phyloP scores from a whole-genome alignment of 2,888 invertebrate species.

The Noctua janthina region DNA sequence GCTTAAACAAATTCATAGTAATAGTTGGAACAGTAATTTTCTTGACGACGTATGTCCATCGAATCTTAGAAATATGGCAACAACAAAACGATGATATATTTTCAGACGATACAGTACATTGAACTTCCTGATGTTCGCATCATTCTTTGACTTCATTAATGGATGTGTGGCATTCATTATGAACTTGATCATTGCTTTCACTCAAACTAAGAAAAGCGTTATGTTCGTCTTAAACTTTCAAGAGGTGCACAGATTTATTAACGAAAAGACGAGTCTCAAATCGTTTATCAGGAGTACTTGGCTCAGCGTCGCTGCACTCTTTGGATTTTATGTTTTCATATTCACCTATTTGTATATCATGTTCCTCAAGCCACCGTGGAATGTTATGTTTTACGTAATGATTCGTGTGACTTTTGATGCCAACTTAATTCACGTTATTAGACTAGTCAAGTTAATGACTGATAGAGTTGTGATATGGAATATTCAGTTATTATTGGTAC shows the following conservation, averaged over 20 bases:
- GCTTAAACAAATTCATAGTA: not conserved
- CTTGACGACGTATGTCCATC: not conserved
- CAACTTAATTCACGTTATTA: constrained; percentile 16
- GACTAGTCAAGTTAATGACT: constrained; percentile 17
- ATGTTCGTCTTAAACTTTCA: constrained; percentile 24
- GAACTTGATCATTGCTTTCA: constrained; percentile 11
- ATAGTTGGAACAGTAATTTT: not conserved
- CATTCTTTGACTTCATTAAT: constrained; percentile 1
- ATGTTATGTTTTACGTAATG: not conserved
- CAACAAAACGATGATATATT: not conserved
- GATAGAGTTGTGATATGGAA: constrained; percentile 12
- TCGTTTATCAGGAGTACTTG: constrained; percentile 10
- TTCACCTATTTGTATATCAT: not conserved
- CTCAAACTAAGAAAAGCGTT: not conserved
- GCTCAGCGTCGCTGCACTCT: constrained; percentile 2
- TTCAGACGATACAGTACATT: not conserved
- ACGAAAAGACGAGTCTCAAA: not conserved
- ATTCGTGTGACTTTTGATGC: constrained; percentile 9
- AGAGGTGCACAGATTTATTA: constrained; percentile 33
- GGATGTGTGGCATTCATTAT: constrained; percentile 14
- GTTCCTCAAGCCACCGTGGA: constrained; percentile 6
- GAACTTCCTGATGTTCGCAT: too few relatives aligned
- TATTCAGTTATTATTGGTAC: too few relatives aligned
- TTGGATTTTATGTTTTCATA: not conserved
- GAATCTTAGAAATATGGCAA: constrained; percentile 1